Evolutionary conservation across 2,113 vertebrate species (phyloP), one percentile per base, ranked within the genome.

Genomic region (Pluvialis apricaria): DNA sequence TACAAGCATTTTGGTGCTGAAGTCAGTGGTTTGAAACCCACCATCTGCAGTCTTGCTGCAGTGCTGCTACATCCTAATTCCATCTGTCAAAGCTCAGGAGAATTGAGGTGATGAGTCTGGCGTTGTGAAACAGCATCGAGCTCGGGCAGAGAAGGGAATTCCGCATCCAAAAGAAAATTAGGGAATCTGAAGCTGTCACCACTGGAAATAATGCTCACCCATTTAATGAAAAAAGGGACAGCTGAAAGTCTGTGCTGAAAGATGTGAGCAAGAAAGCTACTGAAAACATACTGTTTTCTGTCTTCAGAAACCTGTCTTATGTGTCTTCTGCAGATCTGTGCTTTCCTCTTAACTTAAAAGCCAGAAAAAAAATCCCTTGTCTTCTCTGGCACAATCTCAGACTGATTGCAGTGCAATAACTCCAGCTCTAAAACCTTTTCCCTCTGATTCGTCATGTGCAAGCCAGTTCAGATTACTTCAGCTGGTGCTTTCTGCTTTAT

Each of bases 21-120:
- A 95, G 29, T 66, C 77, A 64, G 84, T 91, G 78, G 70, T 92
- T 94, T 95, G 83, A 96, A 92, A 70, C 44, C 40, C 72, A 71
- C 78, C 89, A 85, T 91, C 73, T 94, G 91, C 93, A 97, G 87
- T 90, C 87, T 79, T 85, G 77, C 91, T 92, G 94, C 94, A 82
- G 84, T 82, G 28, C 83, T 85, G 73, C 81, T 94, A 28, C 70
- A 95, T 82, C 81, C 92, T 91, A 82, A 94, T 91, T 89, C 86
- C 95, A 89, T 91, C 83, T 95, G 91, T 89, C 69, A 80, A 86
- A 85, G 66, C 92, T 93, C 94, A 31, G 86, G 96, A 84, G 91
- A 85, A 86, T 14, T 8, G 84, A 82, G 71, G 58, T 80, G 78
- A 82, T 61, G 81, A 89, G 78, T 57, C 77, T 36, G 81, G 86